Evolutionary conservation across 2,888 invertebrate genomes (phyloP).

Genomic region (Himalopsyche japonica): DNA sequence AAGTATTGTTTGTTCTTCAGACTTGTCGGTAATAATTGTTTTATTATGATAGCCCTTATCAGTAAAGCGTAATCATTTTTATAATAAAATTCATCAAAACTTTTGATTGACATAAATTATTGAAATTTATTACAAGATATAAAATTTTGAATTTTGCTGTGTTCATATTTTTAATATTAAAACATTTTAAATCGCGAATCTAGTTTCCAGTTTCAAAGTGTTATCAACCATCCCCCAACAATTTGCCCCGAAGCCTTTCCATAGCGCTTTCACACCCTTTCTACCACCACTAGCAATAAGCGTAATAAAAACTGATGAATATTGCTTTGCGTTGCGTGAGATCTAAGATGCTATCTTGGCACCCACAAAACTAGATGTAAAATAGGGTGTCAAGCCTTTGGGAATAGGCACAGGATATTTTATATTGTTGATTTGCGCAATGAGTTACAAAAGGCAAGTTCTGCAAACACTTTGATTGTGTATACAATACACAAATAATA

Average conservation of each 20-base stretch:
- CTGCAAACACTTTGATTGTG: too few species aligned
- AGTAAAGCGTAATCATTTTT: too few species aligned
- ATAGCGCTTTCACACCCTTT: background rate
- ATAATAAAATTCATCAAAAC: too few species aligned
- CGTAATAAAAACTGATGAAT: constrained; percentile 38
- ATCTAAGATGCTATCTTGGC: constrained; percentile 3
- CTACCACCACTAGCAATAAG: constrained; percentile 24
- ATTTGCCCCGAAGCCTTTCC: background rate
- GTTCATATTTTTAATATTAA: background rate
- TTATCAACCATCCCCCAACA: background rate
- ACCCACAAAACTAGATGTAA: constrained; percentile 19
- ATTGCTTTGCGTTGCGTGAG: constrained; percentile 28
- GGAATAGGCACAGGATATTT: too few species aligned
- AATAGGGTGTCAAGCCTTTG: background rate
- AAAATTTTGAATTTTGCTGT: background rate
- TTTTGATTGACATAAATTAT: too few species aligned
- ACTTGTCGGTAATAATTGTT: too few species aligned
- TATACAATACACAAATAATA: too few species aligned
- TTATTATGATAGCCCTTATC: too few species aligned
- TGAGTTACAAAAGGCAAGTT: too few species aligned
- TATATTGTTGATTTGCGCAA: too few species aligned
- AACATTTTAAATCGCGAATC: background rate
- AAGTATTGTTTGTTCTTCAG: too few species aligned
- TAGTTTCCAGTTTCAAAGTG: background rate
- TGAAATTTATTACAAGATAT: too few species aligned